A percentile compares a stretch with the other conserved stretches of the same genome.
phyloP scores from a whole-genome alignment of 2,797 vertebrate species.

The Gouania willdenowi region DNA sequence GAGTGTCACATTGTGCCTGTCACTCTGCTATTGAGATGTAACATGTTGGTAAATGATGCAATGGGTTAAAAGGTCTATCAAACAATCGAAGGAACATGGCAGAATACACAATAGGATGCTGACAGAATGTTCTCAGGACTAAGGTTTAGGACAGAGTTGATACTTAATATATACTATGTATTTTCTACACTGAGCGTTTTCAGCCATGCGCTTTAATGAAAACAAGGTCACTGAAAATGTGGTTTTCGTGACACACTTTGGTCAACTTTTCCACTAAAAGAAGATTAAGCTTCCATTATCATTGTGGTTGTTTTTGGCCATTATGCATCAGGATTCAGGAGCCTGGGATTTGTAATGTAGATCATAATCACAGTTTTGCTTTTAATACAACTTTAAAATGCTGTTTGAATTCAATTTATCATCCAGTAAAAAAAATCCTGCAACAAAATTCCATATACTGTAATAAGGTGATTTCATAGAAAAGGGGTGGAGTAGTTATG shows the following conservation, averaged over 20 bases:
- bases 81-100: constrained; percentile 47
- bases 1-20: too few species aligned
- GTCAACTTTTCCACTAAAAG: background rate
- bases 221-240: constrained; percentile 1
- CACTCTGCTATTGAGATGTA: too few species aligned
- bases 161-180: constrained; percentile 29
- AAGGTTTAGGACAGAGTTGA: constrained; percentile 1
- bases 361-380: too few species aligned
- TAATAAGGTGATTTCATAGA: too few species aligned
- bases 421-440: too few species aligned
- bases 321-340: background rate
- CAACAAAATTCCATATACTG: too few species aligned
- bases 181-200: constrained; percentile 8
- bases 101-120: constrained; percentile 37
- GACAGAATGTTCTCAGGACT: constrained; percentile 22
- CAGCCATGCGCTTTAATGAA: background rate
- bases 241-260: background rate
- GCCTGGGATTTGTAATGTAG: too few species aligned
- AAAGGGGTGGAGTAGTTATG: too few species aligned
- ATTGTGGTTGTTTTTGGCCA: background rate
- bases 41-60: constrained; percentile 19
- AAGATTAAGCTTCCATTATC: background rate
- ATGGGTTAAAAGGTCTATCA: constrained; percentile 45
- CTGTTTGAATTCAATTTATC: too few species aligned
- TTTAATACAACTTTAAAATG: too few species aligned